Evolutionary conservation across 2,797 vertebrate species (phyloP).

Genomic region (Dendrocincla tyrannina): DNA sequence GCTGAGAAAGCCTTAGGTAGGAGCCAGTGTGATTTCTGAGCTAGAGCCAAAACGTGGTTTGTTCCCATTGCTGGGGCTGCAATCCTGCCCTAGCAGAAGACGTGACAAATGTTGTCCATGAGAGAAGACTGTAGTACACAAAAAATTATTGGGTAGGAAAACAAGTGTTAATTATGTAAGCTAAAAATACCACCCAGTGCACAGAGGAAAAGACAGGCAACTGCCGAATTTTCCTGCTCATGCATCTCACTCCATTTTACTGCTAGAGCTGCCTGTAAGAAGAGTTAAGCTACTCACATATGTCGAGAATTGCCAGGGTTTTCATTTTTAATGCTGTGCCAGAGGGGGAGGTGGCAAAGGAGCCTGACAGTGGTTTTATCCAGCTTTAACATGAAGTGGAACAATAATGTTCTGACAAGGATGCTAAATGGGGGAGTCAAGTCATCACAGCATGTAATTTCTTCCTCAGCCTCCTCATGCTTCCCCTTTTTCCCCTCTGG

Average conservation of each 20-base stretch:
- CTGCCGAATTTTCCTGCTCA: background rate
- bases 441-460: background rate
- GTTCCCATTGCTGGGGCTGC: background rate
- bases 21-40: background rate
- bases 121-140: background rate
- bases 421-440: background rate
- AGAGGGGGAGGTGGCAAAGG: background rate
- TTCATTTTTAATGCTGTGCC: background rate
- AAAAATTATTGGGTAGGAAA: background rate
- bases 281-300: background rate
- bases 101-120: background rate
- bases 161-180: background rate
- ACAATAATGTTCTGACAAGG: background rate
- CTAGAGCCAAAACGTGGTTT: background rate
- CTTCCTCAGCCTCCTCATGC: background rate
- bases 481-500: background rate
- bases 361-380: background rate
- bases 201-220: background rate
- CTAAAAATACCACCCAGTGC: background rate
- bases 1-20: background rate
- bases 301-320: background rate
- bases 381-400: background rate
- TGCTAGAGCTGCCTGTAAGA: background rate
- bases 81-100: background rate
- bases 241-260: background rate